Base-by-base conservation (phyloP, 2,113 vertebrate genomes). In the Sakesphorus luctuosus region DNA sequence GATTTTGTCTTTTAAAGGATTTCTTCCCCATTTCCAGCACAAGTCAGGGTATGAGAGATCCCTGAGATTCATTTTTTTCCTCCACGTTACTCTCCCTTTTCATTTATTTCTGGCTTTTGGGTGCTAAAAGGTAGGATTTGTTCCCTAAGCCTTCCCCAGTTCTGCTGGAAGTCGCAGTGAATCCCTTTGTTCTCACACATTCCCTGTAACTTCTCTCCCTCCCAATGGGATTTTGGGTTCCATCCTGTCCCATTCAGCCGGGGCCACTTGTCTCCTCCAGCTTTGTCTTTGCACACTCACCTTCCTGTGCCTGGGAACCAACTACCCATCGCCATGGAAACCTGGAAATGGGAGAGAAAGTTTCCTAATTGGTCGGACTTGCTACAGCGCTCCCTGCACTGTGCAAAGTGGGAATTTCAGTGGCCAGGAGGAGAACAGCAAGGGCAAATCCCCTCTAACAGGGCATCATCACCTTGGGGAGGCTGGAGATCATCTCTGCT, bases 261-360 rank as follows among this genome's bases (percentile, higher is more conserved):
- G 50, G 71, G 67, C 49, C 10, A 5, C 17, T 56, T 16, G 2
- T 10, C 79, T 33, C 49, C 12, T 24, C 38, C 79, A 26, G 66
- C 16, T 74, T 53, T 63, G 59, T 23, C 55, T 73, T 3, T 26
- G 50, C 28, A 3, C 56, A 9, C 38, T 0, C 8, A 67, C 79
- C 62, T 75, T 31, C 11, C 50, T 2, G 1, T 28, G 58, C 58
- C 71, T 20, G 52, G 31, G 52, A 68, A 61, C 47, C 28, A 38
- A 29, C 44, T 17, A 9, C 26, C 73, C 61, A 19, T 96, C 10
- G 5, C 89, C 91, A 94, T 93, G 96, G 96, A 80, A 96, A 94
- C 96, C 44, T 47, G 61, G 29, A 36, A 18, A 43, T 8, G 68
- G 72, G n/a, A 35, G 69, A 46, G 1, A 7, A 89, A 87, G 38